These are phyloP conservation scores for Cisticola juncidis DNA, from an alignment of 2,113 vertebrate genomes.

Conservation along the genomic window DNA sequence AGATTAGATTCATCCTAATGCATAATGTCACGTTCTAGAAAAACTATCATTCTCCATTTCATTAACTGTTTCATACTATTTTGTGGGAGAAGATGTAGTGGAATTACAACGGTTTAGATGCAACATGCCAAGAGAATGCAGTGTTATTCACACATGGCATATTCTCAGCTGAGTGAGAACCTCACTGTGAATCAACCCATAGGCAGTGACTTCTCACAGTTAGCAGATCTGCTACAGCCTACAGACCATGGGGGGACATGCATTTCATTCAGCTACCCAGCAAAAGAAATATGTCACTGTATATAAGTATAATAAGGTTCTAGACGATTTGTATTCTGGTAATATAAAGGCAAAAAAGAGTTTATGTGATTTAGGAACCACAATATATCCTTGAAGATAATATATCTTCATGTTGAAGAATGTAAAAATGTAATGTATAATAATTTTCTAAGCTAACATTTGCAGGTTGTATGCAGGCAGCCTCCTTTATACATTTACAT, in stretches of 20 bases:
- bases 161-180: constrained; percentile 37
- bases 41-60: neutral
- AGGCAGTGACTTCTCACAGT: constrained; percentile 8
- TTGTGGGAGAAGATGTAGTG: neutral
- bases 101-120: neutral
- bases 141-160: constrained; percentile 43
- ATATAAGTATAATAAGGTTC: neutral
- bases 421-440: neutral
- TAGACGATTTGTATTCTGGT: neutral
- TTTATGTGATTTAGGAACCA: neutral
- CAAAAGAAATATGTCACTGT: neutral
- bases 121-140: neutral
- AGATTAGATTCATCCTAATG: neutral
- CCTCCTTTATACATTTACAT: neutral
- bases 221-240: neutral
- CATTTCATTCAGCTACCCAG: neutral
- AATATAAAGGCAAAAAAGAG: neutral
- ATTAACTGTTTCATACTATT: constrained; percentile 23
- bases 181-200: constrained; percentile 11
- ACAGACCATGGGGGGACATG: neutral
- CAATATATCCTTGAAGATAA: neutral
- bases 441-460: neutral
- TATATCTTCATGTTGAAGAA: neutral
- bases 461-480: neutral
- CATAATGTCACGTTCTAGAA: neutral